These are phyloP conservation scores for Salmo trutta DNA, from an alignment of 2,797 vertebrate genomes.

Conservation along the genomic window DNA sequence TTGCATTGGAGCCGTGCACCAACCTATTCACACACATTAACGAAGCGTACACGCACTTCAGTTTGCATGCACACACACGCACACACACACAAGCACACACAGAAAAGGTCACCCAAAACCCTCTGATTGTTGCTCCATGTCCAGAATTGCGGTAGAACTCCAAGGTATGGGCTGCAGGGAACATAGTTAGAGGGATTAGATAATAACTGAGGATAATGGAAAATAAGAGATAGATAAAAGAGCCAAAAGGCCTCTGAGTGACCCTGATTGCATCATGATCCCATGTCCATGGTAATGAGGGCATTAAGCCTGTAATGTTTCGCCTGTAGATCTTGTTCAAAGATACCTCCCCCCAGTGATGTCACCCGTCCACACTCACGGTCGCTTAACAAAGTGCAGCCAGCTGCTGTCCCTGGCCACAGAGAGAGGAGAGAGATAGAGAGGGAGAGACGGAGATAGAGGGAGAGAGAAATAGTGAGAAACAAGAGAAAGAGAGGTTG, in stretches of 20 bases:
- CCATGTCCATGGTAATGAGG: slow-evolving; percentile 22
- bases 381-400: slow-evolving; percentile 39
- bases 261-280: slow-evolving; percentile 22
- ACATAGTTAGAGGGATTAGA: neutral
- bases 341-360: slow-evolving; percentile 22
- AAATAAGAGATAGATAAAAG: neutral
- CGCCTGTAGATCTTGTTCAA: slow-evolving; percentile 12
- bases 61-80: neutral
- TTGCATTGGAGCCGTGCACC: neutral
- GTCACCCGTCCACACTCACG: slow-evolving; percentile 24
- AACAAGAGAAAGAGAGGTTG: no score
- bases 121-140: neutral
- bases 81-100: neutral
- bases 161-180: no score
- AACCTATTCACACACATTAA: slow-evolving; percentile 1
- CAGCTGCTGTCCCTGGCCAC: slow-evolving; percentile 25
- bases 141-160: neutral
- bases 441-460: neutral
- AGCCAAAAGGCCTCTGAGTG: slow-evolving; percentile 15
- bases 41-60: neutral
- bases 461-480: no score
- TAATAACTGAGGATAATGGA: neutral
- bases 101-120: neutral
- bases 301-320: slow-evolving; percentile 8
- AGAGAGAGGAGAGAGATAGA: neutral